Evolutionary conservation across 2,797 vertebrate genomes (phyloP).

Genomic region (Psittacula derbiana): DNA sequence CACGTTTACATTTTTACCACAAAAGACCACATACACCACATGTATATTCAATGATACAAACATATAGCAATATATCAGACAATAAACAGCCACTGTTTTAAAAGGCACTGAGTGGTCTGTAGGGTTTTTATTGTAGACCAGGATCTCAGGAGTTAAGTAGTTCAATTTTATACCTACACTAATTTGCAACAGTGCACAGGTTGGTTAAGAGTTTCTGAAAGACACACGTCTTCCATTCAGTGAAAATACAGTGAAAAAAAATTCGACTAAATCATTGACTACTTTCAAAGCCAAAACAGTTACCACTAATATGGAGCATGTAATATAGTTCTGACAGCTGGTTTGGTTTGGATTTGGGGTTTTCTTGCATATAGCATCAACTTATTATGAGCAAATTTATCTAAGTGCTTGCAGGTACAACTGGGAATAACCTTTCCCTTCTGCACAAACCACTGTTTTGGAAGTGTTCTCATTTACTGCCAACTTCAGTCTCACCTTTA

Average conservation of each 20-base stretch:
- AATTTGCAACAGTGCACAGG: not conserved
- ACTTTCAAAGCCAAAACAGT: not conserved
- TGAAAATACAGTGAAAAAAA: not conserved
- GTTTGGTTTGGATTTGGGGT: fast-evolving
- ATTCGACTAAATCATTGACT: not conserved
- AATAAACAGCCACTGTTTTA: not conserved
- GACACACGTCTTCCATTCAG: not conserved
- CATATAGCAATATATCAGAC: not conserved
- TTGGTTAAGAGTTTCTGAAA: not conserved
- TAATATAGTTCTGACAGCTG: not conserved
- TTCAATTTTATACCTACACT: not conserved
- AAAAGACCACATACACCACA: not conserved
- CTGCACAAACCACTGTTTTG: not conserved
- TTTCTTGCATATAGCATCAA: not conserved
- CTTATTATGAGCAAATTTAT: not conserved
- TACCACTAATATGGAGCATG: not conserved
- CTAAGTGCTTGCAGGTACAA: not conserved
- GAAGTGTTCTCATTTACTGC: not conserved
- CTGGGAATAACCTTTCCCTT: not conserved
- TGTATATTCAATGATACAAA: not conserved
- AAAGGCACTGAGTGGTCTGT: not conserved
- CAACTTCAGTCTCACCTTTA: not conserved
- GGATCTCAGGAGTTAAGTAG: not conserved
- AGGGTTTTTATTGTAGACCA: not conserved
- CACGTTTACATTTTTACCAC: not conserved